Conservation (phyloP, 2,797 vertebrate genomes). For the Darevskia nairensis region DNA sequence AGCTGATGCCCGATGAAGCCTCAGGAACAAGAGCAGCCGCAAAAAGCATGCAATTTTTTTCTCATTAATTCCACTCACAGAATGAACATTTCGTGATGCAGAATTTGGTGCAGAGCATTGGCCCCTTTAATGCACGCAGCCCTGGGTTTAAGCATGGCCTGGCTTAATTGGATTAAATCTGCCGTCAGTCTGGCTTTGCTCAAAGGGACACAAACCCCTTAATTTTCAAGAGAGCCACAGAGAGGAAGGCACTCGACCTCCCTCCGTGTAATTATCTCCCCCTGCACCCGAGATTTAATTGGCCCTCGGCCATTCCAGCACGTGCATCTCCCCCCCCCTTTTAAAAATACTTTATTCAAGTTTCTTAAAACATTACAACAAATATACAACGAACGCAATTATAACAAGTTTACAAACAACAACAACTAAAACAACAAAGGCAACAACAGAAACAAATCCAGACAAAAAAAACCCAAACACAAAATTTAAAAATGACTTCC, state of each 20-base stretch:
- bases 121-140: neutral
- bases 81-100: neutral
- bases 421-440: too few relatives aligned
- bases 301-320: conserved; percentile 33
- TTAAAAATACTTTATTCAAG: too few relatives aligned
- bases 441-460: too few relatives aligned
- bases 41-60: neutral
- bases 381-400: too few relatives aligned
- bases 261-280: neutral
- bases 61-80: neutral
- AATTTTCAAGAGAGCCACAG: neutral
- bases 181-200: neutral
- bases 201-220: neutral
- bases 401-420: too few relatives aligned
- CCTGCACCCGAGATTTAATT: conserved; percentile 6
- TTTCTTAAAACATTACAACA: too few relatives aligned
- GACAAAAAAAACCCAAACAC: too few relatives aligned
- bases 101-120: neutral
- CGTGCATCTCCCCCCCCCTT: conserved; percentile 3
- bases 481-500: too few relatives aligned
- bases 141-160: neutral
- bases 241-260: neutral
- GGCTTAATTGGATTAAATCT: neutral
- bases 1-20: neutral
- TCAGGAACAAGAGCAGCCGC: neutral